phyloP scores from a whole-genome alignment of 1,140 invertebrate species.

The Octopus bimaculoides region DNA sequence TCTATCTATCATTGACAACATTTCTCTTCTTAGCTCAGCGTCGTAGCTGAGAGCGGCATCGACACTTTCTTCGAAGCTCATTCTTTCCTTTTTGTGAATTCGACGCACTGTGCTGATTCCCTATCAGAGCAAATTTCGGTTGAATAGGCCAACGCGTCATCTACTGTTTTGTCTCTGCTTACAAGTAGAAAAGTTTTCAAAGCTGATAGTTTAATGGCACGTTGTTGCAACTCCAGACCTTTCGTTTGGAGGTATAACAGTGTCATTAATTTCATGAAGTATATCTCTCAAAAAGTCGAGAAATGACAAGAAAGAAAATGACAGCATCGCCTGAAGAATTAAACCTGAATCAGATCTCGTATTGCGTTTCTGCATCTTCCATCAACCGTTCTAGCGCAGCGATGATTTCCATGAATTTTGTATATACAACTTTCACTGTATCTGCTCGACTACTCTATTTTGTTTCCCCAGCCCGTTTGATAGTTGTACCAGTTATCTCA shows the following conservation, averaged over 20 bases:
- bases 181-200: neutral
- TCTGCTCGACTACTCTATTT: neutral
- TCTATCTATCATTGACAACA: neutral
- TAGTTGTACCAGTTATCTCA: no score
- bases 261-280: neutral
- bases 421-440: neutral
- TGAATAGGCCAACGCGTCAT: neutral
- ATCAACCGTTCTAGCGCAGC: neutral
- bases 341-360: neutral
- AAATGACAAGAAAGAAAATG: slow-evolving; percentile 1
- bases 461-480: no score
- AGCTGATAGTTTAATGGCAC: neutral
- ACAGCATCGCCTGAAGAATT: neutral
- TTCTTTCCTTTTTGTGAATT: neutral
- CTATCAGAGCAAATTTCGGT: neutral
- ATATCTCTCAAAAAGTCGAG: neutral
- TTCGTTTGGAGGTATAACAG: neutral
- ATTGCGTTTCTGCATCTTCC: neutral
- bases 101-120: neutral
- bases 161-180: neutral
- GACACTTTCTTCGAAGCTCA: neutral
- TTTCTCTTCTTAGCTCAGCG: neutral
- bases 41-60: neutral
- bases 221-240: neutral
- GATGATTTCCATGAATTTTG: neutral